These are phyloP conservation scores for Forpus xanthops DNA, from an alignment of 2,797 vertebrate species.

Conservation along the genomic window DNA sequence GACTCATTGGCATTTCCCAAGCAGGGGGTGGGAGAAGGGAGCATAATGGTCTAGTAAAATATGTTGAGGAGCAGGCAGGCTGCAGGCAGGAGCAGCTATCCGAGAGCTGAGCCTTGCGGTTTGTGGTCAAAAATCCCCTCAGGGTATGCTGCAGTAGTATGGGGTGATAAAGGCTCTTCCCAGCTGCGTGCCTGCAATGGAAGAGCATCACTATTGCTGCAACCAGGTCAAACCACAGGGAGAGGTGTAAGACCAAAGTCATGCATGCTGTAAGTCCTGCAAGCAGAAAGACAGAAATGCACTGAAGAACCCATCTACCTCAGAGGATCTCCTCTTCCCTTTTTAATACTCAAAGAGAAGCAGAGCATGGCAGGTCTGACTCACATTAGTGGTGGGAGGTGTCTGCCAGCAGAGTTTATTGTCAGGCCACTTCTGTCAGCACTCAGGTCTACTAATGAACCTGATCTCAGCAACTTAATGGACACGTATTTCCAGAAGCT, in stretches of 20 bases:
- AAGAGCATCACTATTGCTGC: neutral
- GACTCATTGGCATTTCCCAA: neutral
- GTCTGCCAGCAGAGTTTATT: neutral
- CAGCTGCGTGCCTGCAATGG: neutral
- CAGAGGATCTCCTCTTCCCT: neutral
- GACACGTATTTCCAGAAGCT: neutral
- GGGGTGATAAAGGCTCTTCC: neutral
- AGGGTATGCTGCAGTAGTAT: neutral
- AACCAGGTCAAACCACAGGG: neutral
- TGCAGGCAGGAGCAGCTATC: neutral
- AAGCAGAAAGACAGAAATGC: neutral
- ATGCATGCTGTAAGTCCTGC: accelerated
- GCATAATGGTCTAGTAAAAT: neutral
- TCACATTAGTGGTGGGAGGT: neutral
- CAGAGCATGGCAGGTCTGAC: conserved; percentile 12
- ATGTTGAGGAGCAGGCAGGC: neutral
- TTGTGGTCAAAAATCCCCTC: neutral
- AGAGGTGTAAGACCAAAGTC: neutral
- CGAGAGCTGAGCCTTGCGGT: neutral
- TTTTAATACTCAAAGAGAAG: conserved; percentile 40
- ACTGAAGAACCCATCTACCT: neutral
- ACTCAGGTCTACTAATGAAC: neutral
- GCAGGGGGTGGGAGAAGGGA: neutral
- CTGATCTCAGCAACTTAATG: neutral
- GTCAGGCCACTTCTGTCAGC: neutral